Evolutionary conservation across 2,888 invertebrate genomes (phyloP), one percentile per base, ranked within the genome.

Genomic region (Ganaspis brasiliensis): DNA sequence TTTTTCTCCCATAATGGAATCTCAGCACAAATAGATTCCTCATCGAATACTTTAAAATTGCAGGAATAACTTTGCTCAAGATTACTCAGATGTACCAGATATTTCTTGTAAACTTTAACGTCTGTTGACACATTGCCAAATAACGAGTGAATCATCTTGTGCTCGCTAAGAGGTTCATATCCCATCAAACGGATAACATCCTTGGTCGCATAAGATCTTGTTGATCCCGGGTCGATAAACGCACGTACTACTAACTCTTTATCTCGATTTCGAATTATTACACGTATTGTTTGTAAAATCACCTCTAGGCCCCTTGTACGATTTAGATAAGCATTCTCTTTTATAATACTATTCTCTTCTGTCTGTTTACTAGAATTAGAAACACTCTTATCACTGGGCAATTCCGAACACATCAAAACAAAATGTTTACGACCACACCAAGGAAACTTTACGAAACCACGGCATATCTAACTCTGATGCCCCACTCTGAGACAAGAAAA

Each of bases 191-290:
- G 26, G 0, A 81, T 85, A 10, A 81, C 55, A n/a, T 78, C 73
- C 8, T 76, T 45, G 2, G 81, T 71, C 35, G 87, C 75, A 56
- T 86, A 86, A 1, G 85, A 85, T 21, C 81, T 37, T 21, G 83
- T 83, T 0, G 84, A 86, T 1, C 86, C 86, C 0, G 76, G 52
- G 72, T 87, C 86, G 10, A 86, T 67, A 9, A 86, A 57, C 9
- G 79, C 83, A 21, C 83, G 63, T 21, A 82, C 76, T 14, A 73
- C 37, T 26, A 55, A 75, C 31, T 81, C 67, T 49, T 72, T 24
- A 4, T 21, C 19, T 16, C 61, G 57, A n/a, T 81, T 80, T 16
- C 71, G 76, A 3, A 85, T 21, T n/a, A 73, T 74, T 14, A 86
- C 83, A 21, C 78, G 57, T 12, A 86, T 63, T 0, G 86, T 86